phyloP scores from a whole-genome alignment of 2,888 invertebrate genomes.

The Toxonevra muliebris region DNA sequence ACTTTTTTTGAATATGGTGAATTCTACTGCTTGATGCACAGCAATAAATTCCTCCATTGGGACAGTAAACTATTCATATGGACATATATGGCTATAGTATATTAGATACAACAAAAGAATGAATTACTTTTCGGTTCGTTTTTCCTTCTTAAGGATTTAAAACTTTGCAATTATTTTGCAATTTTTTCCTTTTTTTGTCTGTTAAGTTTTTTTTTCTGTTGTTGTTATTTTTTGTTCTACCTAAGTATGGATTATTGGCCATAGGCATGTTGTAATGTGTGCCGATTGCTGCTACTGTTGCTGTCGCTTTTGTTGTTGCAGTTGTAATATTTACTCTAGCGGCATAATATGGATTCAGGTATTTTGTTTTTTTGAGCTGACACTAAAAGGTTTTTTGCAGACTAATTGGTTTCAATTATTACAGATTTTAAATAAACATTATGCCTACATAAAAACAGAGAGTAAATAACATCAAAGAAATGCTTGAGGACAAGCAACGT shows the following conservation, averaged over 20 bases:
- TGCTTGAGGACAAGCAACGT: no score
- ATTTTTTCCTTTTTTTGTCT: constrained; percentile 4
- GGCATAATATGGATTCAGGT: constrained; percentile 30
- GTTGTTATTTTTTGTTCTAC: background rate
- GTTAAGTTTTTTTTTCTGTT: no score
- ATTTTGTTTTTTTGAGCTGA: constrained; percentile 28
- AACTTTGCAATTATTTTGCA: constrained; percentile 30
- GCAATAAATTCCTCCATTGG: no score
- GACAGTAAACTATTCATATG: no score
- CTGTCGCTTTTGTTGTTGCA: constrained; percentile 5
- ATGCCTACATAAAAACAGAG: background rate
- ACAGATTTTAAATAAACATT: constrained; percentile 27
- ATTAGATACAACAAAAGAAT: background rate
- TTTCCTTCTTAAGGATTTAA: constrained; percentile 24
- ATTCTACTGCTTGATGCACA: no score
- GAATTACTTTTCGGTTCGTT: constrained; percentile 7
- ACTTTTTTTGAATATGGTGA: no score
- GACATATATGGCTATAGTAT: no score
- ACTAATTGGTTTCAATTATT: constrained; percentile 57
- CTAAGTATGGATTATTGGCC: constrained; percentile 22
- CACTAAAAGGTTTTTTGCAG: constrained; percentile 48
- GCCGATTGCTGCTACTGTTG: constrained; percentile 15
- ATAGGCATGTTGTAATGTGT: background rate
- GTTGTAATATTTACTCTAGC: constrained; percentile 28
- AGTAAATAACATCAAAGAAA: constrained; percentile 12